phyloP scores from a whole-genome alignment of 2,888 invertebrate genomes.

The Hypercompe scribonia region DNA sequence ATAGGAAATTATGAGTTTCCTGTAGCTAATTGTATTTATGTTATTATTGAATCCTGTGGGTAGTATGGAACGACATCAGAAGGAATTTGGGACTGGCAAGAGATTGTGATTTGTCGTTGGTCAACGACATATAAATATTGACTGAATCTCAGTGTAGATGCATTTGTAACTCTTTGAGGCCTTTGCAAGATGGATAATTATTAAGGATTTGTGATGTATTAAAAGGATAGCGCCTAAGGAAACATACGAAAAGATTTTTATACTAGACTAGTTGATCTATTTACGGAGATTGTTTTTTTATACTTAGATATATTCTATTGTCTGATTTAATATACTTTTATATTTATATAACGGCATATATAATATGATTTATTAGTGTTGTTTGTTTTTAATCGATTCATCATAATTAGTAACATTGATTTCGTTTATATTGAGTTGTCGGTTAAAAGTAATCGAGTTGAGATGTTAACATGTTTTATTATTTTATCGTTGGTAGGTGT shows the following conservation, averaged over 20 bases:
- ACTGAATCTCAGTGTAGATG: constrained; percentile 88
- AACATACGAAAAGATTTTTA: constrained; percentile 87
- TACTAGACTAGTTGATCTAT: constrained; percentile 87
- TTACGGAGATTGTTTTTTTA: constrained; percentile 88
- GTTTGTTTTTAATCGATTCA: constrained; percentile 86
- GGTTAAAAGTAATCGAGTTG: constrained; percentile 60
- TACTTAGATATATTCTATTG: constrained; percentile 87
- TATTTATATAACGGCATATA: constrained; percentile 83
- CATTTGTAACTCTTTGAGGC: constrained; percentile 87
- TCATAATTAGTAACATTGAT: constrained; percentile 76
- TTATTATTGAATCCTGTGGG: constrained; percentile 83
- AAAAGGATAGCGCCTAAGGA: constrained; percentile 87
- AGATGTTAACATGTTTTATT: constrained; percentile 78
- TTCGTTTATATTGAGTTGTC: constrained; percentile 75
- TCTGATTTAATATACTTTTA: constrained; percentile 86
- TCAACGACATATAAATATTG: constrained; percentile 87
- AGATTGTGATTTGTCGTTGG: constrained; percentile 87
- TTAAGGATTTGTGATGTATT: constrained; percentile 87
- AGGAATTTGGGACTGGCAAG: constrained; percentile 83
- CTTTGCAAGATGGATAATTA: constrained; percentile 86
- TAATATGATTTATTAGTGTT: constrained; percentile 86
- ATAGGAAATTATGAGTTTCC: constrained; percentile 86
- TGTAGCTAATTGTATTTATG: constrained; percentile 86
- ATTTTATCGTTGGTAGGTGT: constrained; percentile 82
- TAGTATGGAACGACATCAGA: constrained; percentile 83